Conservation (phyloP, 2,113 vertebrate species). For the Cinclus cinclus region DNA sequence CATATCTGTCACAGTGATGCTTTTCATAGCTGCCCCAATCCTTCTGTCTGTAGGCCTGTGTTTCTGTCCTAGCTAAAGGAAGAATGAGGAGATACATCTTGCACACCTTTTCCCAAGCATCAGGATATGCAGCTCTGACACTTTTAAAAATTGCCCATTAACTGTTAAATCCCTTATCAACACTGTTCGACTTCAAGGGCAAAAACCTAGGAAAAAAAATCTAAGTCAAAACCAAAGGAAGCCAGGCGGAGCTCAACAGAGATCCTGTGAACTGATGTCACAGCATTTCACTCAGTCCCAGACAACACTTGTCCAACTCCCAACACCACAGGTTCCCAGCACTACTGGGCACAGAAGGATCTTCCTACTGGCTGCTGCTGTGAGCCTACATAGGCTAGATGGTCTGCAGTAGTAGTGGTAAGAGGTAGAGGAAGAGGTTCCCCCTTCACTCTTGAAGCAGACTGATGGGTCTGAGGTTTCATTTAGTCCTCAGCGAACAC, state of each 20-base stretch:
- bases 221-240: background rate
- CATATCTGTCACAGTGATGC: fast-evolving
- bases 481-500: background rate
- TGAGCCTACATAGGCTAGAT: background rate
- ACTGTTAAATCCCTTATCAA: background rate
- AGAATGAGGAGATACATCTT: background rate
- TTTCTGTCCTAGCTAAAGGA: background rate
- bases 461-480: background rate
- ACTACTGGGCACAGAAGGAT: background rate
- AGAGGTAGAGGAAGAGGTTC: background rate
- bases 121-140: background rate
- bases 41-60: background rate
- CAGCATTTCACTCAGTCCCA: background rate
- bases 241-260: background rate
- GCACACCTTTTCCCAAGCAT: background rate
- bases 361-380: background rate
- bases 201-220: background rate
- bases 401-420: background rate
- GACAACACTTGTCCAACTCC: background rate
- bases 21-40: background rate
- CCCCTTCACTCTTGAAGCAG: background rate
- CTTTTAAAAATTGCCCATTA: background rate
- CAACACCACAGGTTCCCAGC: background rate
- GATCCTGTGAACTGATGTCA: background rate
- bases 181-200: background rate